phyloP scores from a whole-genome alignment of 2,113 vertebrate species.

The Gallinago undulata region DNA sequence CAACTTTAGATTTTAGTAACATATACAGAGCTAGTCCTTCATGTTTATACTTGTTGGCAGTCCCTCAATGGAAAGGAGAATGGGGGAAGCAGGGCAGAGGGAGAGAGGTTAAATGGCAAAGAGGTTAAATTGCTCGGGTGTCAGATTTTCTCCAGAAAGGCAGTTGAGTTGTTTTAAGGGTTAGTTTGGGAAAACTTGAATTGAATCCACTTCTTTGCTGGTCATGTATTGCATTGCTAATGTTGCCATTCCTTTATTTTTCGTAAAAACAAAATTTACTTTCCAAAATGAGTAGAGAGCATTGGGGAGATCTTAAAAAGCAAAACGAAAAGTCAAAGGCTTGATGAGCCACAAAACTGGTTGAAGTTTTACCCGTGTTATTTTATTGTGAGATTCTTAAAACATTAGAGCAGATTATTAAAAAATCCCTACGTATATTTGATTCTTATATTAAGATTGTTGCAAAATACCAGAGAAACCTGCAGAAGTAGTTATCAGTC shows the following conservation, averaged over 20 bases:
- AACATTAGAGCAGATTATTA: not conserved
- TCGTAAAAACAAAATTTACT: conserved; percentile 53
- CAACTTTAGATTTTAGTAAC: not conserved
- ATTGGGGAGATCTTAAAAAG: not conserved
- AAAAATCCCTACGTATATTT: not conserved
- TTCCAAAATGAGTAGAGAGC: conserved; percentile 26
- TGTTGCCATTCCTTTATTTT: conserved; percentile 21
- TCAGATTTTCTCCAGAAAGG: conserved; percentile 53
- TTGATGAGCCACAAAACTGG: not conserved
- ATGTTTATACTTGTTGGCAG: conserved; percentile 5
- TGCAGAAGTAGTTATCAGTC: not conserved
- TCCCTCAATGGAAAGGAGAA: not conserved
- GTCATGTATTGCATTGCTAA: not conserved
- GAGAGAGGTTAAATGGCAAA: conserved; percentile 55
- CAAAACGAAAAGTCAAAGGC: not conserved
- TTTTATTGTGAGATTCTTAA: not conserved
- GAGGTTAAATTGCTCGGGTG: conserved; percentile 64
- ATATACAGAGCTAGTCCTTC: not conserved
- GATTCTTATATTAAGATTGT: not conserved
- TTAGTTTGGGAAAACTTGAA: conserved; percentile 65
- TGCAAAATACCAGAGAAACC: not conserved
- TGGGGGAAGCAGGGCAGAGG: not conserved
- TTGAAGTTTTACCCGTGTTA: not conserved
- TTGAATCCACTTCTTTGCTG: conserved; percentile 31
- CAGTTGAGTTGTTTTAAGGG: conserved; percentile 66